These are phyloP conservation scores for Cetonia aurata DNA, from an alignment of 2,888 invertebrate genomes.

Conservation along the genomic window DNA sequence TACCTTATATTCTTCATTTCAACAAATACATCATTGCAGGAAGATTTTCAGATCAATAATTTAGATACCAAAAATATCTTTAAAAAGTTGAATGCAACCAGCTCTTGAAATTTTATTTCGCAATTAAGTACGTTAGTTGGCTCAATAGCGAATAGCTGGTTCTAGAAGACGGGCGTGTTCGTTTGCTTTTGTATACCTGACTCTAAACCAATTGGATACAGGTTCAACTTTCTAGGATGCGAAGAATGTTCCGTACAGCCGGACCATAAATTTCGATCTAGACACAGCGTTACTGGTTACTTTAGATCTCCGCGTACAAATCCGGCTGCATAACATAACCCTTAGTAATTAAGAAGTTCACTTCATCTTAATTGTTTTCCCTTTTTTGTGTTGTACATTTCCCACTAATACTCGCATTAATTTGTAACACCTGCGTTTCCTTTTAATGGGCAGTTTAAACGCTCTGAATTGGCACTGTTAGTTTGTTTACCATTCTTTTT, in stretches of 20 bases:
- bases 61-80: too few relatives aligned
- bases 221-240: slow-evolving; percentile 53
- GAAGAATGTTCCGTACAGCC: slow-evolving; percentile 52
- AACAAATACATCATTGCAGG: too few relatives aligned
- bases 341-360: slow-evolving; percentile 36
- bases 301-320: slow-evolving; percentile 36
- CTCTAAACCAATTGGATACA: slow-evolving; percentile 50
- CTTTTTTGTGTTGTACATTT: slow-evolving; percentile 10
- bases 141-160: background rate
- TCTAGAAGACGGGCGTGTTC: slow-evolving; percentile 16
- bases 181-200: slow-evolving; percentile 48
- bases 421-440: slow-evolving; percentile 19
- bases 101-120: slow-evolving; percentile 16
- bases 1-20: too few relatives aligned
- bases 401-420: background rate
- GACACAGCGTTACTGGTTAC: slow-evolving; percentile 25
- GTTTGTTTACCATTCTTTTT: too few relatives aligned
- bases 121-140: slow-evolving; percentile 12
- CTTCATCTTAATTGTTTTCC: slow-evolving; percentile 10
- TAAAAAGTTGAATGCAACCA: background rate
- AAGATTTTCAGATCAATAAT: too few relatives aligned
- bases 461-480: too few relatives aligned
- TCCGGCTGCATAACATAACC: slow-evolving; percentile 28
- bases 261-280: slow-evolving; percentile 50
- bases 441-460: background rate